phyloP scores from a whole-genome alignment of 2,888 invertebrate species.

The Acanthococcus lagerstroemiae region DNA sequence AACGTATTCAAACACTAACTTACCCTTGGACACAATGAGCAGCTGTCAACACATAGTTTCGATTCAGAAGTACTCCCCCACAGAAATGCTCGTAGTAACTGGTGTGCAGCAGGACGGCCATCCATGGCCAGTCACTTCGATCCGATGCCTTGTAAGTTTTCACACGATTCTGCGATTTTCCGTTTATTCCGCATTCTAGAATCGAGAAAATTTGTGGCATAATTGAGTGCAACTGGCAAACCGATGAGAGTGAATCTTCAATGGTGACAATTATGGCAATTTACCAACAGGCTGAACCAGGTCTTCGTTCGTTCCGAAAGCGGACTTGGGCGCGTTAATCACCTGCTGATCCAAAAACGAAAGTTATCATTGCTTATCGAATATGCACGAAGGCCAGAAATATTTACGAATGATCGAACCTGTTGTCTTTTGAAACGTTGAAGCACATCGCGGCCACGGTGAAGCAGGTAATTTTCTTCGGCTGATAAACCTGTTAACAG shows the following conservation, averaged over 20 bases:
- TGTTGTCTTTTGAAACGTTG: not conserved
- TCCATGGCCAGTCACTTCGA: conserved; percentile 67
- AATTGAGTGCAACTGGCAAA: too few species aligned
- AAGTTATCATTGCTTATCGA: too few species aligned
- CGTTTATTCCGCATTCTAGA: not conserved
- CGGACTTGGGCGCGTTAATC: too few species aligned
- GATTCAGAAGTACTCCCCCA: conserved; percentile 70
- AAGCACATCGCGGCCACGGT: not conserved
- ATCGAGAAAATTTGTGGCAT: too few species aligned
- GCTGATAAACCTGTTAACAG: not conserved
- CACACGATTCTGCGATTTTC: not conserved
- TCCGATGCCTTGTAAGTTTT: not conserved
- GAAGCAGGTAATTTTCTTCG: not conserved
- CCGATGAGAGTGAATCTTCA: too few species aligned
- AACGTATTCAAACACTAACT: not conserved
- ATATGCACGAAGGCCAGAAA: too few species aligned
- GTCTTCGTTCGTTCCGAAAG: too few species aligned
- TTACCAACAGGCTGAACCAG: too few species aligned
- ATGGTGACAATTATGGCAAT: too few species aligned
- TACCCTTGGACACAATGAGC: conserved; percentile 61
- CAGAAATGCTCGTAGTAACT: conserved; percentile 57
- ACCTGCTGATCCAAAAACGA: too few species aligned
- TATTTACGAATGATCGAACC: too few species aligned
- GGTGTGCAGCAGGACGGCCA: conserved; percentile 57
- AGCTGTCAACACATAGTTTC: conserved; percentile 65